Percentiles rank a stretch among this genome's conserved stretches.
Conservation (phyloP, 2,888 invertebrate species). For the Timandra comae region DNA sequence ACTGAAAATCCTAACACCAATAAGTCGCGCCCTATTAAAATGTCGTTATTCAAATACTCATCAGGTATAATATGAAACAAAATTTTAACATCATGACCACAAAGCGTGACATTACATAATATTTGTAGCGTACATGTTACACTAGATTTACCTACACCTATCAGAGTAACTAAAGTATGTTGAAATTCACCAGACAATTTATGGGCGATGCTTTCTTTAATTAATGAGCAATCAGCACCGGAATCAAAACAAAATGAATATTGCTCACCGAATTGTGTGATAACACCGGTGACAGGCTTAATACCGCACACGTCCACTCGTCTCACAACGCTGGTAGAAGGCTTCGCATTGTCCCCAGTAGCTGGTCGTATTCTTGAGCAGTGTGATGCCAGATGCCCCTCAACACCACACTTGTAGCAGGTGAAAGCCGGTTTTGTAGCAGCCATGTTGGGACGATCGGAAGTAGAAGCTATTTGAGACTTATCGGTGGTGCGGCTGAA, state of each 20-base stretch:
- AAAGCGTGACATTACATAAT: conserved; percentile 2
- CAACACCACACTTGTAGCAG: conserved; percentile 5
- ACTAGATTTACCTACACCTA: conserved; percentile 8
- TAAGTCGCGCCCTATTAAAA: background rate
- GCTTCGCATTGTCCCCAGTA: background rate
- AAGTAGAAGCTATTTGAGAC: too few relatives aligned
- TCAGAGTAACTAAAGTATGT: conserved; percentile 3
- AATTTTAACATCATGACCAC: background rate
- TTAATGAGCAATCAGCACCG: conserved; percentile 21
- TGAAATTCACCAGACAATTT: conserved; percentile 12
- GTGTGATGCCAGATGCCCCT: conserved; percentile 1
- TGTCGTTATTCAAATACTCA: background rate
- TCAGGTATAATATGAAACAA: conserved; percentile 8
- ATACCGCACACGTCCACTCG: conserved; percentile 1
- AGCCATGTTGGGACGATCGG: background rate
- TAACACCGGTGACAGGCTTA: background rate
- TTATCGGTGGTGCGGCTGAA: too few relatives aligned
- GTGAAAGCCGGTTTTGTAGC: background rate
- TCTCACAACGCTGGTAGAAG: background rate
- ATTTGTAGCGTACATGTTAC: conserved; percentile 6
- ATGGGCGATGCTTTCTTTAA: conserved; percentile 10
- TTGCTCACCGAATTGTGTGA: conserved; percentile 15
- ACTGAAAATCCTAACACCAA: background rate
- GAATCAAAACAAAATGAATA: conserved; percentile 19
- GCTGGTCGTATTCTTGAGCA: background rate